Base-by-base conservation (phyloP, 2,888 invertebrate genomes). In the Coleophora deauratella region DNA sequence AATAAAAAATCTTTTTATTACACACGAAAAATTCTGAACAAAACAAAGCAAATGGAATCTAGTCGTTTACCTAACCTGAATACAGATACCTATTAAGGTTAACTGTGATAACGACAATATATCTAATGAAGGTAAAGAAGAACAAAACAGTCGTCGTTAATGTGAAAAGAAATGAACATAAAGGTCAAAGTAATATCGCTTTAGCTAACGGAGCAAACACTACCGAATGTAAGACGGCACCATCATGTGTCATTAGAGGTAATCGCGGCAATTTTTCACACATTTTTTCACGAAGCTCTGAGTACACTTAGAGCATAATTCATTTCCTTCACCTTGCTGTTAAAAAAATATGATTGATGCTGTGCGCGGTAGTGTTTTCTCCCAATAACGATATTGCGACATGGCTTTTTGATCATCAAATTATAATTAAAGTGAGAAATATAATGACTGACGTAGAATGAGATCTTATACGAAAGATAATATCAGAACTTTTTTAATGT, bases 281-380 rank as follows among this genome's bases (percentile, higher is more conserved):
- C 72, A 69, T 72, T 77, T 77, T 78, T 72, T 67, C 65, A 70
- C 68, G 64, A 64, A 59, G 67, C 61, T 62, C 58, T 56, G 64
- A 60, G 55, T 66, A 65, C 68, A 68, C 68, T 75, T 67, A 66
- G 59, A 63, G 55, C 61, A 61, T 72, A 62, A 68, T 62, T 76
- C 71, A 71, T 74, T 77, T 74, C 69, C 79, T 70, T 66, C 66
- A 57, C 59, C 62, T 65, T 66, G 63, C 62, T 64, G 65, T 55
- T 56, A 48, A 45, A 56, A 77, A 72, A 77, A 74, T 63, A 70
- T 81, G 80, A 82, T 82, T 79, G 77, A 84, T 84, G 80, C 61
- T 60, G 55, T 55, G 50, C 54, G 58, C 49, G 52, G 54, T 52
- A 57, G 55, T 54, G 58, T 69, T 72, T 69, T 67, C 64, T 54